A percentile compares a stretch with the other conserved stretches of the same genome.
These are phyloP conservation scores for Clitarchus hookeri DNA, from an alignment of 2,888 invertebrate genomes.

Conservation along the genomic window DNA sequence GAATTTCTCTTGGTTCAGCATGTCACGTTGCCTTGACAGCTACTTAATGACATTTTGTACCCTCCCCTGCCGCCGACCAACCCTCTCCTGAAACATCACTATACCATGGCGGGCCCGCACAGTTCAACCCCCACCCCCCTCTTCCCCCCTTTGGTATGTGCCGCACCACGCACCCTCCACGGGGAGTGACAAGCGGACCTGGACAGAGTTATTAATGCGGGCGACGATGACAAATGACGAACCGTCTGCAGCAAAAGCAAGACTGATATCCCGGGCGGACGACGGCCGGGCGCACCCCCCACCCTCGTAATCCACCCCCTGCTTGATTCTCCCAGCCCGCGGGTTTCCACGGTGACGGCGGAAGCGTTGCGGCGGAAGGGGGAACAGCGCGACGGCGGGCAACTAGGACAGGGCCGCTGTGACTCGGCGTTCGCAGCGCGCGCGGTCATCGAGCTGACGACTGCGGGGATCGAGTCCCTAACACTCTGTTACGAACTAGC, in stretches of 20 bases:
- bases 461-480: too few species aligned
- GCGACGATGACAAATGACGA: slow-evolving; percentile 60
- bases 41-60: slow-evolving; percentile 56
- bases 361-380: too few species aligned
- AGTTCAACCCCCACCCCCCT: not conserved
- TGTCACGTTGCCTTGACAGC: slow-evolving; percentile 59
- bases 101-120: slow-evolving; percentile 2
- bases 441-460: too few species aligned
- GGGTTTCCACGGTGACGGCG: too few species aligned
- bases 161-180: slow-evolving; percentile 17
- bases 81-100: slow-evolving; percentile 29
- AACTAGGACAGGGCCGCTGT: too few species aligned
- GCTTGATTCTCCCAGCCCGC: too few species aligned
- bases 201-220: slow-evolving; percentile 50
- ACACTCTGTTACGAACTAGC: too few species aligned
- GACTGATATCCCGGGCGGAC: slow-evolving; percentile 53
- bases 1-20: slow-evolving; percentile 38
- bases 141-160: slow-evolving; percentile 5
- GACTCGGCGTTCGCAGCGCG: too few species aligned
- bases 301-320: not conserved
- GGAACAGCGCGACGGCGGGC: too few species aligned
- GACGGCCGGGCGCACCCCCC: not conserved
- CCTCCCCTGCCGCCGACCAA: slow-evolving; percentile 21
- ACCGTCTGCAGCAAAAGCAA: slow-evolving; percentile 59
- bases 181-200: slow-evolving; percentile 38